Conservation (phyloP, 2,797 vertebrate species). For the Amblyraja radiata region DNA sequence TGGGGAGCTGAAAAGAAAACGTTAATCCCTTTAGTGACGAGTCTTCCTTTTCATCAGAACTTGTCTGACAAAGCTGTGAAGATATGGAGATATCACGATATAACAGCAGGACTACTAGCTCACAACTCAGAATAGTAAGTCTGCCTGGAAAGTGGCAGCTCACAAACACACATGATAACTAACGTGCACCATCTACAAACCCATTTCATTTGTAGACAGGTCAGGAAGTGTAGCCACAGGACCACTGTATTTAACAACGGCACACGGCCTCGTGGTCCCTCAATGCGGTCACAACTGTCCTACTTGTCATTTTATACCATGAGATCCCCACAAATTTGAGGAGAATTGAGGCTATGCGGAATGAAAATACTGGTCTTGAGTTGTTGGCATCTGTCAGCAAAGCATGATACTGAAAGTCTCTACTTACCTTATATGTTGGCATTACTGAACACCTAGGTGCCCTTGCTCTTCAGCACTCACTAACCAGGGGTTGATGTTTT, state of each 20-base stretch:
- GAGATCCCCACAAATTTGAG: constrained; percentile 34
- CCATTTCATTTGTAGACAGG: constrained; percentile 12
- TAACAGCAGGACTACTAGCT: constrained; percentile 12
- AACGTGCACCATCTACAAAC: not conserved
- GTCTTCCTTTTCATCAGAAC: constrained; percentile 32
- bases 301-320: constrained; percentile 29
- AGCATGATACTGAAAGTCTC: constrained; percentile 31
- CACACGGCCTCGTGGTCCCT: not conserved
- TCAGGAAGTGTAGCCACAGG: constrained; percentile 32
- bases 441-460: constrained; percentile 8
- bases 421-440: not conserved
- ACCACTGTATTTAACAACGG: not conserved
- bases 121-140: not conserved
- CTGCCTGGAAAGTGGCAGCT: not conserved
- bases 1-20: constrained; percentile 36
- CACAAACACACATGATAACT: not conserved
- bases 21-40: constrained; percentile 35
- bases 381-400: constrained; percentile 36
- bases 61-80: constrained; percentile 25
- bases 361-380: constrained; percentile 35
- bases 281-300: not conserved
- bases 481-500: constrained; percentile 37
- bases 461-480: not conserved
- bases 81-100: constrained; percentile 30
- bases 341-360: constrained; percentile 31